Conservation (phyloP, 2,888 invertebrate species). For the Eudemis profundana region DNA sequence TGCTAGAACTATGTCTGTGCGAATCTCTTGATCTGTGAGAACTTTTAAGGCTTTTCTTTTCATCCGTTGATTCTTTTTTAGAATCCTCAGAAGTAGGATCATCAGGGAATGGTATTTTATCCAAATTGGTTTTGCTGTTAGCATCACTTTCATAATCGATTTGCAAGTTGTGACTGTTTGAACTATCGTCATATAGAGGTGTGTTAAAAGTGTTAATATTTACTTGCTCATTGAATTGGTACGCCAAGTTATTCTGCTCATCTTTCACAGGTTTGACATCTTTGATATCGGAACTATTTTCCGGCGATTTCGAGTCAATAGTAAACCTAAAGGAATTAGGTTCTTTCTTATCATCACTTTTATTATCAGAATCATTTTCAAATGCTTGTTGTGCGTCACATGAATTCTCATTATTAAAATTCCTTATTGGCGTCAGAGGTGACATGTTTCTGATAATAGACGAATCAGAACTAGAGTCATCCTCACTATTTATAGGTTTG, state of each 20-base stretch:
- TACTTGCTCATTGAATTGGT: slow-evolving; percentile 74
- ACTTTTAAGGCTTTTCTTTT: slow-evolving; percentile 69
- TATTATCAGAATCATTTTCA: slow-evolving; percentile 67
- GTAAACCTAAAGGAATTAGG: slow-evolving; percentile 74
- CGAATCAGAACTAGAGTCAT: slow-evolving; percentile 76
- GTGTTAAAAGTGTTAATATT: slow-evolving; percentile 74
- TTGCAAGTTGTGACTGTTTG: slow-evolving; percentile 75
- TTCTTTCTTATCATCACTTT: slow-evolving; percentile 66
- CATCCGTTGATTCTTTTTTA: slow-evolving; percentile 70
- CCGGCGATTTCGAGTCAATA: slow-evolving; percentile 70
- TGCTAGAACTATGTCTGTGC: slow-evolving; percentile 69
- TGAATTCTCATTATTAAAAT: slow-evolving; percentile 79
- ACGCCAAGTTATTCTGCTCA: slow-evolving; percentile 60
- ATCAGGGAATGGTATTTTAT: slow-evolving; percentile 64
- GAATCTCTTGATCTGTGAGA: slow-evolving; percentile 76
- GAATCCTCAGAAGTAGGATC: slow-evolving; percentile 68
- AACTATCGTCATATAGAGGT: slow-evolving; percentile 77
- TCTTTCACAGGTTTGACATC: slow-evolving; percentile 67
- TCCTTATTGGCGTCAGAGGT: slow-evolving; percentile 78
- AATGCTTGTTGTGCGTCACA: slow-evolving; percentile 81
- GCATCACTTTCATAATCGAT: slow-evolving; percentile 81
- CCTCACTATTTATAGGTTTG: slow-evolving; percentile 71
- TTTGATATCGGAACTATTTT: slow-evolving; percentile 63
- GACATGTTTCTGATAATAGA: slow-evolving; percentile 79
- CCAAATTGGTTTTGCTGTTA: slow-evolving; percentile 75